Conservation (phyloP, 2,888 invertebrate genomes). For the Tanypteryx hageni region DNA sequence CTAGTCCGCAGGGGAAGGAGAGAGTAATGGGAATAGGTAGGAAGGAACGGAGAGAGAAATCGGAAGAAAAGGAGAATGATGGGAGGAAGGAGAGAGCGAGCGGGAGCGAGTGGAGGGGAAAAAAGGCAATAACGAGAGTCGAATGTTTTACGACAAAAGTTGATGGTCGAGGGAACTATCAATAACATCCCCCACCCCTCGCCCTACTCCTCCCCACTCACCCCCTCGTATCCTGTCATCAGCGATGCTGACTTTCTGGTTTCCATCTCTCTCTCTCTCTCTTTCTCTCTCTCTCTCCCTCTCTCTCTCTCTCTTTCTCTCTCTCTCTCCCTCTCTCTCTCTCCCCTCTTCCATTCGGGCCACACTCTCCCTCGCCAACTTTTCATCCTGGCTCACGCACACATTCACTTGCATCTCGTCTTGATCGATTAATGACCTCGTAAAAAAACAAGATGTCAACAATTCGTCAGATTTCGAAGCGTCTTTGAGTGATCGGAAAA, state of each 20-base stretch:
- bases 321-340: neutral
- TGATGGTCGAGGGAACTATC: neutral
- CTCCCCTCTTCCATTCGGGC: neutral
- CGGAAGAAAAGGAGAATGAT: too few species aligned
- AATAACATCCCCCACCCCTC: neutral
- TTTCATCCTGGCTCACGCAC: too few species aligned
- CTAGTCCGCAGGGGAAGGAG: neutral
- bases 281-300: neutral
- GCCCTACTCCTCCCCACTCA: too few species aligned
- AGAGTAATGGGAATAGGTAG: neutral
- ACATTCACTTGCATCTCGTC: neutral
- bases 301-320: neutral
- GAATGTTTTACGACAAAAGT: constrained; percentile 14
- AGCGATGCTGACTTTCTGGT: constrained; percentile 16
- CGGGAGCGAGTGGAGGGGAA: neutral
- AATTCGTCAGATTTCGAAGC: constrained; percentile 11
- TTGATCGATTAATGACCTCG: neutral
- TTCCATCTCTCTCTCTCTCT: neutral
- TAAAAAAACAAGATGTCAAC: neutral
- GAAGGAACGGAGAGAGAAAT: neutral
- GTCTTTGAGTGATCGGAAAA: neutral
- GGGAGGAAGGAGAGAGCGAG: too few species aligned
- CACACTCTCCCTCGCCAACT: too few species aligned
- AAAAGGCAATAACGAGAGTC: neutral
- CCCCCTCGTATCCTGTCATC: neutral